Evolutionary conservation across 2,888 invertebrate genomes (phyloP), one percentile per base, ranked within the genome.

Genomic region (Willowsia nigromaculata): DNA sequence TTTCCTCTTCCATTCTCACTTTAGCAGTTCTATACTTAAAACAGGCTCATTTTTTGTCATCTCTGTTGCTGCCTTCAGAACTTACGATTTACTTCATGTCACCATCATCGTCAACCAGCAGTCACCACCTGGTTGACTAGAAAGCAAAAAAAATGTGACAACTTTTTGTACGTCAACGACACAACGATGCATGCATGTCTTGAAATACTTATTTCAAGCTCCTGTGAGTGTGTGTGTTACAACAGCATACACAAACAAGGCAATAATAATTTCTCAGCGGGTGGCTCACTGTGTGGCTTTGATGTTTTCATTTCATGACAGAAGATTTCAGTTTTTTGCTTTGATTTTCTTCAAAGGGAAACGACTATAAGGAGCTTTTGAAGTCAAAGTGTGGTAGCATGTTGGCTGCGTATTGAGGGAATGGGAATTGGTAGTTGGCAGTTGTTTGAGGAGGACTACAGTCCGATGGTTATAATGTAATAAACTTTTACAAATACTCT

Each of bases 251-350:
- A 27, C 47, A 47, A 37, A 13, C 71, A 6, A 37, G n/a, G 83
- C 13, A 71, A 33, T 50, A 85, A 85, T 76, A 76, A 30, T 43
- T 56, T 71, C 85, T 43, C 85, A 76, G 85, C 62, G 37, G 85
- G 85, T 40, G 74, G 30, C 71, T 76, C 43, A 47, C 43, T 18
- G 59, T 62, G 18, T 47, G 37, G 37, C 59, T 85, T 76, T 85
- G 76, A 85, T 85, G 85, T 76, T 71, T 43, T 74, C 43, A 40
- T 76, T 76, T 76, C 74, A 76, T 53, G 53, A 84, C 50, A 71
- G 22, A 53, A 71, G 40, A 56, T 84, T 84, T 71, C 62, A 30
- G 33, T 30, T 40, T 74, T 47, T 80, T 13, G 56, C 68, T 83
- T 83, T 33, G 25, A 68, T 83, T 78, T 50, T 25, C 68, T 22